These are phyloP conservation scores for Drosophila neocordata DNA, from an alignment of 1,140 invertebrate genomes.

Conservation along the genomic window DNA sequence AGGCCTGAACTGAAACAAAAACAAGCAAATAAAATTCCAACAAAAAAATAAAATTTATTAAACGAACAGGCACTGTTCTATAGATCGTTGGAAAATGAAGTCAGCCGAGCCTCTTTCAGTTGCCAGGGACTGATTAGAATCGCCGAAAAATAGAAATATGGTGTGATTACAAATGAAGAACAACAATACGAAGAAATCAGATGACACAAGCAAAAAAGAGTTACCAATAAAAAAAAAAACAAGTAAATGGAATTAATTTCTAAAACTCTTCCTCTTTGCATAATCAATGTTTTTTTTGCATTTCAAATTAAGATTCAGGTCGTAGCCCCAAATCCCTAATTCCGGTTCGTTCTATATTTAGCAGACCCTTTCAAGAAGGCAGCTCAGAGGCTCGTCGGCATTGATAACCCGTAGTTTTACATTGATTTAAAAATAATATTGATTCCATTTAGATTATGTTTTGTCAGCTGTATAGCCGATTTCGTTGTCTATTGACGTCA, in stretches of 20 bases:
- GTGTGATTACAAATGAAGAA: not conserved
- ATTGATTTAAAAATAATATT: conserved; percentile 13
- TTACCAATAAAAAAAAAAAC: not conserved
- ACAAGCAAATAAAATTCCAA: conserved; percentile 68
- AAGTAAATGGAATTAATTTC: not conserved
- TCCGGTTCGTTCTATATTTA: conserved; percentile 43
- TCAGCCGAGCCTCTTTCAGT: conserved; percentile 34
- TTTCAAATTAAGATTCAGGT: conserved; percentile 40
- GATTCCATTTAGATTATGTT: conserved; percentile 39
- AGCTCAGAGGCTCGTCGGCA: conserved; percentile 41
- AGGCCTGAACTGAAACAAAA: conserved; percentile 39
- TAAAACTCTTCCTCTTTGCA: not conserved
- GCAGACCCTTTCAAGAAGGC: not conserved
- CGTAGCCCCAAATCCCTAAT: not conserved
- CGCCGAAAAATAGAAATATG: not conserved
- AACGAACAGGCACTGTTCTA: conserved; percentile 9
- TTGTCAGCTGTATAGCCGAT: conserved; percentile 7
- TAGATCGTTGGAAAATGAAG: conserved; percentile 24
- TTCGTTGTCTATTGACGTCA: conserved; percentile 43
- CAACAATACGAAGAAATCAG: not conserved
- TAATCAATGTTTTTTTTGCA: not conserved
- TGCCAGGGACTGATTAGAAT: conserved; percentile 67
- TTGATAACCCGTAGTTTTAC: conserved; percentile 38
- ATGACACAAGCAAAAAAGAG: no score
- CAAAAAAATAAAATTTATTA: conserved; percentile 26